Evolutionary conservation across 64 coral and sea anemone species (phyloP).

Genomic region (Pocillopora verrucosa): DNA sequence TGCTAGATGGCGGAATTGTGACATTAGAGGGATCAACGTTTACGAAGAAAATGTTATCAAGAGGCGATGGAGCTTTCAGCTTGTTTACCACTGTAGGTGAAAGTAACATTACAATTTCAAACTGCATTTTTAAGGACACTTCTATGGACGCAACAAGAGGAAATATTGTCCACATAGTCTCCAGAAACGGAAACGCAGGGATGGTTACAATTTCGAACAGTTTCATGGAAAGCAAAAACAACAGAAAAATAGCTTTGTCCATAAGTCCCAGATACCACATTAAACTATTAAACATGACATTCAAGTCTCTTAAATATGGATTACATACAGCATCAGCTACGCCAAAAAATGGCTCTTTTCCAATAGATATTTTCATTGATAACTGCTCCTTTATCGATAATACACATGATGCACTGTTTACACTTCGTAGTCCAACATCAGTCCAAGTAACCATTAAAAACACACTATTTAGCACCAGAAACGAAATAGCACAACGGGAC

Average conservation of each 20-base stretch:
- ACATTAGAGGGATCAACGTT: not conserved
- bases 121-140: not conserved
- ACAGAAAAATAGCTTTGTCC: not conserved
- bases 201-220: not conserved
- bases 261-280: conserved; percentile 27
- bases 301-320: not conserved
- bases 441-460: not conserved
- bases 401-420: not conserved
- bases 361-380: not conserved
- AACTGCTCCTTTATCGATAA: not conserved
- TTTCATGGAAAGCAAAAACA: not conserved
- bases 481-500: not conserved
- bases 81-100: not conserved
- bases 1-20: not conserved
- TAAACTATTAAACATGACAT: not conserved
- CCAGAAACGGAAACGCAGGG: not conserved
- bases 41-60: not conserved
- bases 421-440: not conserved
- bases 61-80: not conserved
- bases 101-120: conserved; percentile 3
- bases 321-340: not conserved
- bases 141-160: no score
- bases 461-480: not conserved
- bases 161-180: not conserved
- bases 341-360: not conserved